Base-by-base conservation (phyloP, 1,140 invertebrate genomes). In the Penaeus indicus region DNA sequence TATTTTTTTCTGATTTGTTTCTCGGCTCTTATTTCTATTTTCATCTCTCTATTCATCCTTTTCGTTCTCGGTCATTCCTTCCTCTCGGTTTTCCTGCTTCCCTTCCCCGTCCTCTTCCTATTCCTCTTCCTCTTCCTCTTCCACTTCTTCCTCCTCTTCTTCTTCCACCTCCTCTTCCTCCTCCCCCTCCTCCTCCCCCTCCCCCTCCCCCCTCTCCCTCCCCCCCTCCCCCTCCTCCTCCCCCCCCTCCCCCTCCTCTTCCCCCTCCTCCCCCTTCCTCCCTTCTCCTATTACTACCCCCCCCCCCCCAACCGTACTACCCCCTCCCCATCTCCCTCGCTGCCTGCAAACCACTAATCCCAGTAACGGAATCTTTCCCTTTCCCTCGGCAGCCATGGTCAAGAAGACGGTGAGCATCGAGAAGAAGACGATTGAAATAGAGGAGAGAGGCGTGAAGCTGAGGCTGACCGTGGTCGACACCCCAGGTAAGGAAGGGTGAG, bases 121-220 rank as follows among this genome's bases (percentile, higher is more conserved):
- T 78, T 47, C 54, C 75, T 79, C 77, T 79, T 38, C 42, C 77
- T 79, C 38, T 79, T 38, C 61, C 77, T 79, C 77, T 42, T 38
- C 61, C 38, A 22, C 77, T 79, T 79, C 38, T 47, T 60, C 61
- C 77, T 79, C 77, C 42, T 60, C 25, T 69, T 27, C 27, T 27
- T 69, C 13, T 13, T 27, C 13, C 67, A 5, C 67, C 13, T 13
- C 13, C 67, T 13, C 67, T 13, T 27, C 27, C 67, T 69, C 13
- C 27, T 4, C 27, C 67, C 27, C 67, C 27, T 4, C 27, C 67
- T 13, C 3, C 27, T 4, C 27, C 67, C 67, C 13, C 4, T 69
- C 13, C 3, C 3, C 13, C 13, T 27, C 27, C 13, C 27, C 67
- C 27, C 67, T 69, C 13, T 3, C 67, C 13, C 67, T 13, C 67